Evolutionary conservation across 2,888 invertebrate species (phyloP).

Genomic region (Drosophila anomelani): DNA sequence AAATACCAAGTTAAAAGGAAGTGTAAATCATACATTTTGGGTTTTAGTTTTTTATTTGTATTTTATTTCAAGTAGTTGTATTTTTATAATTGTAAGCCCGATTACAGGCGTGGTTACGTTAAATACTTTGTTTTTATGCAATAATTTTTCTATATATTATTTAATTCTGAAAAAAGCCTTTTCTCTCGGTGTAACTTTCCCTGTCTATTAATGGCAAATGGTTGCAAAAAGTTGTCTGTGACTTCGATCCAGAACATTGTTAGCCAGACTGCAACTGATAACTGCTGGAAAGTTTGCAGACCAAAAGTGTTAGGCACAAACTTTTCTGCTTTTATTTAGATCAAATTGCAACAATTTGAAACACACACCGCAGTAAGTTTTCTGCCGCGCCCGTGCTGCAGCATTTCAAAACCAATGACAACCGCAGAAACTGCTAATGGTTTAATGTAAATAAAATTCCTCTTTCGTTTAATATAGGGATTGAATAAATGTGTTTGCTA

Average conservation of each 20-base stretch:
- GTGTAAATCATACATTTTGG: not conserved
- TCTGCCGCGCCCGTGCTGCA: not conserved
- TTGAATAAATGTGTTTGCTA: not conserved
- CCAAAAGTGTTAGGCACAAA: slow-evolving; percentile 44
- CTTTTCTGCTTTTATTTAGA: slow-evolving; percentile 51
- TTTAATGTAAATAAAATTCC: not conserved
- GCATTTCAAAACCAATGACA: slow-evolving; percentile 23
- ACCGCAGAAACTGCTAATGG: slow-evolving; percentile 3
- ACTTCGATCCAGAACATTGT: slow-evolving; percentile 38
- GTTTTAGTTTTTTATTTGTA: no score
- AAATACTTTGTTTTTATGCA: not conserved
- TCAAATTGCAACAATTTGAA: slow-evolving; percentile 49
- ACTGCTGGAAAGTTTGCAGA: slow-evolving; percentile 43
- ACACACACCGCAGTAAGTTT: slow-evolving; percentile 49
- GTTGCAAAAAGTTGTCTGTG: slow-evolving; percentile 28
- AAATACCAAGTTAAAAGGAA: not conserved
- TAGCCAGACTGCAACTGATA: slow-evolving; percentile 44
- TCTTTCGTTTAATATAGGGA: not conserved
- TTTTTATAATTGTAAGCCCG: no score
- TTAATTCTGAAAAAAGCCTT: not conserved
- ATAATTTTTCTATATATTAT: no score
- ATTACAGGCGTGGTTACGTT: no score
- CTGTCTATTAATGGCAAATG: slow-evolving; percentile 63
- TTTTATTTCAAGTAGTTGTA: no score
- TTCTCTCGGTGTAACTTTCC: slow-evolving; percentile 29